phyloP scores from a whole-genome alignment of 1,140 invertebrate species.

The Thaumetopoea pityocampa region DNA sequence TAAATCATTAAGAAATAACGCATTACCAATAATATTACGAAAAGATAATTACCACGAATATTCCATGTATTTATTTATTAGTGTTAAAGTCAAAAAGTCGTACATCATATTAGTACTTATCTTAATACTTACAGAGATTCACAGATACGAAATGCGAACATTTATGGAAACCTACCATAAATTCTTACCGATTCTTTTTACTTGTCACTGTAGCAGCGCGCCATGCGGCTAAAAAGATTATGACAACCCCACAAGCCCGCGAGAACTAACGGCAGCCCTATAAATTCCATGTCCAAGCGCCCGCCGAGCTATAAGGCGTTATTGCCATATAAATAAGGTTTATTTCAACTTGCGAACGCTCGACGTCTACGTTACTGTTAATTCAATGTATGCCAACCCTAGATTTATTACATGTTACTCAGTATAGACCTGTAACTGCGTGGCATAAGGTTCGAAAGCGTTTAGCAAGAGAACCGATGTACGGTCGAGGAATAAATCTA shows the following conservation, averaged over 20 bases:
- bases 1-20: too few relatives aligned
- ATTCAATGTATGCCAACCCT: constrained; percentile 61
- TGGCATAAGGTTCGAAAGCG: constrained; percentile 66
- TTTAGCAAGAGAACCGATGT: constrained; percentile 47
- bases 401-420: constrained; percentile 61
- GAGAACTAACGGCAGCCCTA: constrained; percentile 48
- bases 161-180: constrained; percentile 36
- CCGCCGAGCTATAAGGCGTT: constrained; percentile 35
- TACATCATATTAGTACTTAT: too few relatives aligned
- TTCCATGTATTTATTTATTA: too few relatives aligned
- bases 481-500: constrained; percentile 70
- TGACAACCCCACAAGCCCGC: constrained; percentile 53
- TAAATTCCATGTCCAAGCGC: constrained; percentile 44
- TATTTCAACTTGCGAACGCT: constrained; percentile 22
- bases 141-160: constrained; percentile 9
- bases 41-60: too few relatives aligned
- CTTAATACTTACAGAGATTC: too few relatives aligned
- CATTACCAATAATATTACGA: too few relatives aligned
- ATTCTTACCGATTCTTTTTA: constrained; percentile 49
- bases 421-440: constrained; percentile 59
- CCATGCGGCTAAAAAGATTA: constrained; percentile 72
- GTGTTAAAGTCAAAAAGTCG: too few relatives aligned
- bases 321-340: constrained; percentile 25
- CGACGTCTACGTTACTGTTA: constrained; percentile 46
- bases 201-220: constrained; percentile 52